Percentiles rank a stretch among this genome's conserved stretches.
Conservation (phyloP, 2,113 vertebrate genomes). For the Scomber scombrus region DNA sequence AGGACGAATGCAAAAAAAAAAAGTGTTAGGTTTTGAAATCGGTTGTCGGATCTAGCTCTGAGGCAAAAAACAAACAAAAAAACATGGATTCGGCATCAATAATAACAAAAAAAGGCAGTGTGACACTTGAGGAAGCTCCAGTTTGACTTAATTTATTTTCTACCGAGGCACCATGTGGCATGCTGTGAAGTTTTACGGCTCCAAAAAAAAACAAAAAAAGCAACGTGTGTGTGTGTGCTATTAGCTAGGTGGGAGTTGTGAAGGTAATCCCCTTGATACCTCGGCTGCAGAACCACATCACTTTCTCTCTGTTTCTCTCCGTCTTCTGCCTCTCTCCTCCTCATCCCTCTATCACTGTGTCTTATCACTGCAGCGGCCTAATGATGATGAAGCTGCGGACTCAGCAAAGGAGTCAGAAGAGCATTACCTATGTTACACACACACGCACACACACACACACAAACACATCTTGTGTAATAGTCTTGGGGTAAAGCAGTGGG, state of each 20-base stretch:
- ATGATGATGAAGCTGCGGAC: slow-evolving; percentile 82
- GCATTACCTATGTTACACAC: slow-evolving; percentile 58
- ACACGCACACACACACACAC: slow-evolving; percentile 13
- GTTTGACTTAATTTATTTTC: slow-evolving; percentile 4
- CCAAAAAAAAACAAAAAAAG: background rate
- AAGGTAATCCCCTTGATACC: slow-evolving; percentile 72
- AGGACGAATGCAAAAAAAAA: slow-evolving; percentile 1
- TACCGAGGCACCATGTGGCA: background rate
- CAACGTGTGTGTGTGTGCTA: slow-evolving; percentile 22
- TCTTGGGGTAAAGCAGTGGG: slow-evolving; percentile 38
- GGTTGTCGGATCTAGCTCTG: background rate
- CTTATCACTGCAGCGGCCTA: slow-evolving; percentile 75
- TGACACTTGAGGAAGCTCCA: background rate
- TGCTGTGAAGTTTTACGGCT: slow-evolving; percentile 20
- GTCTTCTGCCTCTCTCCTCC: slow-evolving; percentile 24
- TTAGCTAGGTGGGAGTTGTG: slow-evolving; percentile 62
- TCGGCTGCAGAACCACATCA: slow-evolving; percentile 51
- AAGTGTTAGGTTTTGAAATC: background rate
- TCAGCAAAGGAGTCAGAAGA: slow-evolving; percentile 77
- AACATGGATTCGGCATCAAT: background rate
- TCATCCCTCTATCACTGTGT: slow-evolving; percentile 73
- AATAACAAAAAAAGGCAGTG: slow-evolving; percentile 2
- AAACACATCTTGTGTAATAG: slow-evolving; percentile 28
- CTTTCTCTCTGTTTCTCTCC: slow-evolving; percentile 44
- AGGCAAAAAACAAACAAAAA: background rate